Conservation (phyloP, 2,888 invertebrate genomes). For the Brachyopa scutellaris region DNA sequence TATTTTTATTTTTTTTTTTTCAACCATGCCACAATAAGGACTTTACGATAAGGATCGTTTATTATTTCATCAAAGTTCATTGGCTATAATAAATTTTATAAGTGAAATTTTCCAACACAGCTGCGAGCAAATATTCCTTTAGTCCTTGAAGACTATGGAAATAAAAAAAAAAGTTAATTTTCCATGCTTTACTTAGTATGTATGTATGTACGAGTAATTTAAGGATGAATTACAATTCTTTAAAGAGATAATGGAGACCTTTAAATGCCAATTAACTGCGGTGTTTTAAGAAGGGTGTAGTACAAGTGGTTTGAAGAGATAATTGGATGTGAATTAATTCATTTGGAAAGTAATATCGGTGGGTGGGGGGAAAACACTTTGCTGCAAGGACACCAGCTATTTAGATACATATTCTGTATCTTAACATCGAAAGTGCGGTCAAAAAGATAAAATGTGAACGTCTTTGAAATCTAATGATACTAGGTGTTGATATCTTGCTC, state of each 20-base stretch:
- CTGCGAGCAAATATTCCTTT: not conserved
- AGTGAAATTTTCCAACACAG: conserved; percentile 1
- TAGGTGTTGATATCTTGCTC: too few species aligned
- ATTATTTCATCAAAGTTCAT: conserved; percentile 21
- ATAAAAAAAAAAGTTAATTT: not conserved
- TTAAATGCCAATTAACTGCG: not conserved
- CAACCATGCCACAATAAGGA: not conserved
- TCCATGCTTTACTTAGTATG: not conserved
- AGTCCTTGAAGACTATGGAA: conserved; percentile 2
- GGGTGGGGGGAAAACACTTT: too few species aligned
- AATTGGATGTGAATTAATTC: too few species aligned
- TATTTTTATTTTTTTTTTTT: conserved; percentile 5
- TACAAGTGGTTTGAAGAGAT: too few species aligned
- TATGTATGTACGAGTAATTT: not conserved
- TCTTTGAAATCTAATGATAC: too few species aligned
- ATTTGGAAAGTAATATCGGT: too few species aligned
- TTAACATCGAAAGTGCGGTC: too few species aligned
- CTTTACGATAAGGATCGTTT: conserved; percentile 10
- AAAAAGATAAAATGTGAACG: too few species aligned
- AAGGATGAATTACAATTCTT: not conserved
- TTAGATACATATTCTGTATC: too few species aligned
- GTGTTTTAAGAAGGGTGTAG: too few species aligned
- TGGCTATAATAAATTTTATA: conserved; percentile 8
- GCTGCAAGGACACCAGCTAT: too few species aligned
- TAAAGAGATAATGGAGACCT: not conserved